Conservation (phyloP, 1,140 invertebrate genomes). For the Sitodiplosis mosellana region DNA sequence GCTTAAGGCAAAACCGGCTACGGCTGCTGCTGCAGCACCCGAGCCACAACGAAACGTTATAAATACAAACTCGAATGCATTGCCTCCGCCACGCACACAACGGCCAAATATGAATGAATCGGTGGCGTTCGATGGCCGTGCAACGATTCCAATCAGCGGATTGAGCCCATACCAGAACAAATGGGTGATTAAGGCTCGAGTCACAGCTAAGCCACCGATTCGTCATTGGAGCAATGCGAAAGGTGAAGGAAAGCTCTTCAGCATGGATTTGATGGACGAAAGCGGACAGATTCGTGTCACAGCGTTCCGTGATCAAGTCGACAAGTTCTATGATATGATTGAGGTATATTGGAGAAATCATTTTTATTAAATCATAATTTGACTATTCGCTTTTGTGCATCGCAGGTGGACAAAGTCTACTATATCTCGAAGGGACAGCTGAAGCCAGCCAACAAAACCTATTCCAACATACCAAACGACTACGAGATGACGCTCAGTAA, state of each 20-base stretch:
- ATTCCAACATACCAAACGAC: conserved; percentile 68
- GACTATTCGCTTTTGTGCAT: neutral
- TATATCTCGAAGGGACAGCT: conserved; percentile 64
- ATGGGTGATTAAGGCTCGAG: conserved; percentile 84
- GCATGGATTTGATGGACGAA: conserved; percentile 81
- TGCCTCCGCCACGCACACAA: neutral
- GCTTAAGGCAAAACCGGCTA: conserved; percentile 11
- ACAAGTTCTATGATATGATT: conserved; percentile 80
- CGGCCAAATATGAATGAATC: conserved; percentile 5
- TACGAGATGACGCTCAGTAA: conserved; percentile 87
- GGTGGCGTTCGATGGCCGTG: conserved; percentile 9
- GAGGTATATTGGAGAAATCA: conserved; percentile 38
- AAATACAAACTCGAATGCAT: neutral
- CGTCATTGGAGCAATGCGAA: conserved; percentile 78
- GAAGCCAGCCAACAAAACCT: conserved; percentile 88
- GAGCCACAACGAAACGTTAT: conserved; percentile 8
- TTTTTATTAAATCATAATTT: neutral
- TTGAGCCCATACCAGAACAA: conserved; percentile 84
- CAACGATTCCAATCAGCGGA: conserved; percentile 49
- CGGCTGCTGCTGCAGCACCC: conserved; percentile 7
- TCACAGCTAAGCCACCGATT: conserved; percentile 66
- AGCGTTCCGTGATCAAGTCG: conserved; percentile 76
- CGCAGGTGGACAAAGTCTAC: conserved; percentile 65
- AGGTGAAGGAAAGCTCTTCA: conserved; percentile 89
- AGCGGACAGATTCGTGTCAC: conserved; percentile 90